phyloP scores from a whole-genome alignment of 1,140 invertebrate genomes.

The Drosophila ironensis region DNA sequence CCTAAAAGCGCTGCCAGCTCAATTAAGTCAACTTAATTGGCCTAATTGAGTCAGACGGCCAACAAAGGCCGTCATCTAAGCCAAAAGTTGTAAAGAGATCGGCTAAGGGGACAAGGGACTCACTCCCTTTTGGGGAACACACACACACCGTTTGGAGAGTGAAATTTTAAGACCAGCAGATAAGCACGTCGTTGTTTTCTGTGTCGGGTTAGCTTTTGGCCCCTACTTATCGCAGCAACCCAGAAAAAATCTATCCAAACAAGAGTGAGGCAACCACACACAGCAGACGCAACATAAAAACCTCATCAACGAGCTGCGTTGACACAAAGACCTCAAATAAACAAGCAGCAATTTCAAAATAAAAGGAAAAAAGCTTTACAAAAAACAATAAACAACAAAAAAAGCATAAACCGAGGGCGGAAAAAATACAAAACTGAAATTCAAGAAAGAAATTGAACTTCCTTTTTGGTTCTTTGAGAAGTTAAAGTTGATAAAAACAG shows the following conservation, averaged over 20 bases:
- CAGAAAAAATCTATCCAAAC: slow-evolving; percentile 52
- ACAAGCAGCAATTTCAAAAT: slow-evolving; percentile 67
- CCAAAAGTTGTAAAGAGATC: slow-evolving; percentile 4
- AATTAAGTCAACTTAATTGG: slow-evolving; percentile 75
- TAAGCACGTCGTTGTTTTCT: slow-evolving; percentile 60
- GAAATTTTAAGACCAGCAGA: slow-evolving; percentile 51
- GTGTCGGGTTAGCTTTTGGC: slow-evolving; percentile 39
- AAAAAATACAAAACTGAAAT: slow-evolving; percentile 18
- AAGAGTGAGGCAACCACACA: slow-evolving; percentile 51
- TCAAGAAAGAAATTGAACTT: slow-evolving; percentile 65
- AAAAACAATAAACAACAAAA: slow-evolving; percentile 24
- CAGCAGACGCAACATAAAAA: slow-evolving; percentile 46
- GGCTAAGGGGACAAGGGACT: slow-evolving; percentile 1
- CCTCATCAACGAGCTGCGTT: slow-evolving; percentile 57
- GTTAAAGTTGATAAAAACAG: slow-evolving; percentile 16
- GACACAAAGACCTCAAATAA: slow-evolving; percentile 78
- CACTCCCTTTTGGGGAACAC: slow-evolving; percentile 21
- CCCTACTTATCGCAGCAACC: slow-evolving; percentile 62
- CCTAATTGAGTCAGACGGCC: slow-evolving; percentile 71
- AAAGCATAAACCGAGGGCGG: slow-evolving; percentile 7
- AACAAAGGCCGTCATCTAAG: slow-evolving; percentile 37
- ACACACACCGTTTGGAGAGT: slow-evolving; percentile 51
- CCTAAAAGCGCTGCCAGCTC: slow-evolving; percentile 58
- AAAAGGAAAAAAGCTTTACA: slow-evolving; percentile 25
- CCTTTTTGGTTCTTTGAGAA: slow-evolving; percentile 35